Evolutionary conservation across 2,888 invertebrate genomes (phyloP).

Genomic region (Sceliomorpha sp.): DNA sequence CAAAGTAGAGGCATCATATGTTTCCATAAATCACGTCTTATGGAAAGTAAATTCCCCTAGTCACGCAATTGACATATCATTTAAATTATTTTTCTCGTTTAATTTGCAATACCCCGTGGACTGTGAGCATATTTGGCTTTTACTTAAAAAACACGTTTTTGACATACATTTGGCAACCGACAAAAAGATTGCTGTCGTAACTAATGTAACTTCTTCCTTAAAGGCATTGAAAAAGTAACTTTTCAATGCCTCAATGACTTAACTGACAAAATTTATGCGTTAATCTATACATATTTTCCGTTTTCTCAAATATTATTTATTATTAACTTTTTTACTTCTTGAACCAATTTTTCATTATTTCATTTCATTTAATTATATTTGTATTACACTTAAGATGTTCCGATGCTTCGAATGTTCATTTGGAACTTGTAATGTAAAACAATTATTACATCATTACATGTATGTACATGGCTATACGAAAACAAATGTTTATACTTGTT

Average conservation of each 20-base stretch:
- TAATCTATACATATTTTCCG: neutral
- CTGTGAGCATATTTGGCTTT: constrained; percentile 19
- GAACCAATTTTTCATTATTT: constrained; percentile 1
- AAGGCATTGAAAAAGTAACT: neutral
- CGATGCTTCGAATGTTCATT: constrained; percentile 1
- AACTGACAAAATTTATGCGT: too few relatives aligned
- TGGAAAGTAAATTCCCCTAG: constrained; percentile 19
- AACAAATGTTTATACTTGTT: neutral
- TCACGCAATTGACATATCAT: constrained; percentile 17
- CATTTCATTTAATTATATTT: neutral
- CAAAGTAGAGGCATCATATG: constrained; percentile 16
- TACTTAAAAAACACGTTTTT: constrained; percentile 10
- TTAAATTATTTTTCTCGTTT: constrained; percentile 17
- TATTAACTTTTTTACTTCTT: neutral
- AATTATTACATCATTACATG: neutral
- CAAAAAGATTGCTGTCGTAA: constrained; percentile 11
- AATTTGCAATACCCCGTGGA: constrained; percentile 18
- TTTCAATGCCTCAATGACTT: neutral
- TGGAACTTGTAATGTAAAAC: constrained; percentile 2
- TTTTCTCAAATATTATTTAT: neutral
- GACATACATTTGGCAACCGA: constrained; percentile 3
- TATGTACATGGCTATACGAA: constrained; percentile 1
- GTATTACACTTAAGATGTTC: constrained; percentile 2
- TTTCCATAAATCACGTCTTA: constrained; percentile 6
- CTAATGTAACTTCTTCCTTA: neutral